These are phyloP conservation scores for Bergia puertoricense DNA, from an alignment of 92 coral and sea anemone genomes.

Conservation along the genomic window DNA sequence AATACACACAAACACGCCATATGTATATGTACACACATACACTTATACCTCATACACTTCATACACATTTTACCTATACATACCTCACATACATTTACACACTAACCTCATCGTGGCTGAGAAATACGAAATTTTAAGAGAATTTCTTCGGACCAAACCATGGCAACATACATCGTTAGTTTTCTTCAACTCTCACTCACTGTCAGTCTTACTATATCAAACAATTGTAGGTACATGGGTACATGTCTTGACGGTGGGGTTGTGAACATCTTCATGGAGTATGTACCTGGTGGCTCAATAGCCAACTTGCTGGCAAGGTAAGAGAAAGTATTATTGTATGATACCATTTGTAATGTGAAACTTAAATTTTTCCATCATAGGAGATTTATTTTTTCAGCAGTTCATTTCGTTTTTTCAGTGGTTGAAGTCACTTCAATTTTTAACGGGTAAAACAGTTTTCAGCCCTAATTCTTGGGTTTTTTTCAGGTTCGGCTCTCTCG, in stretches of 20 bases:
- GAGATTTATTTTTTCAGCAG: no score
- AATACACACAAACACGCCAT: no score
- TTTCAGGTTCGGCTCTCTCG: conserved; percentile 88
- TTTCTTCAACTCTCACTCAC: neutral
- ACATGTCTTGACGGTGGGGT: conserved; percentile 92
- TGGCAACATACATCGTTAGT: no score
- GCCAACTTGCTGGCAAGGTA: conserved; percentile 89
- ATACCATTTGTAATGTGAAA: neutral
- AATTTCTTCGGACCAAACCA: no score
- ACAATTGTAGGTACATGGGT: conserved; percentile 75
- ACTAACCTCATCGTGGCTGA: no score
- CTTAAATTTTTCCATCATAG: neutral
- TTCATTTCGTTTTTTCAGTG: no score
- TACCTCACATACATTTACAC: neutral
- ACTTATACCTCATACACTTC: neutral
- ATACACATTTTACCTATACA: neutral
- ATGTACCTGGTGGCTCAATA: conserved; percentile 95
- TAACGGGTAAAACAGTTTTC: neutral
- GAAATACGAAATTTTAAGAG: no score
- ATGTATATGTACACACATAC: no score
- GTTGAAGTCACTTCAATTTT: neutral
- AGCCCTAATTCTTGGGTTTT: neutral
- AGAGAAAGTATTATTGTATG: neutral
- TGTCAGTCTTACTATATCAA: neutral
- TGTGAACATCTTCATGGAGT: conserved; percentile 97